Conservation (phyloP, 2,888 invertebrate genomes). For the Rhaphigaster nebulosa region DNA sequence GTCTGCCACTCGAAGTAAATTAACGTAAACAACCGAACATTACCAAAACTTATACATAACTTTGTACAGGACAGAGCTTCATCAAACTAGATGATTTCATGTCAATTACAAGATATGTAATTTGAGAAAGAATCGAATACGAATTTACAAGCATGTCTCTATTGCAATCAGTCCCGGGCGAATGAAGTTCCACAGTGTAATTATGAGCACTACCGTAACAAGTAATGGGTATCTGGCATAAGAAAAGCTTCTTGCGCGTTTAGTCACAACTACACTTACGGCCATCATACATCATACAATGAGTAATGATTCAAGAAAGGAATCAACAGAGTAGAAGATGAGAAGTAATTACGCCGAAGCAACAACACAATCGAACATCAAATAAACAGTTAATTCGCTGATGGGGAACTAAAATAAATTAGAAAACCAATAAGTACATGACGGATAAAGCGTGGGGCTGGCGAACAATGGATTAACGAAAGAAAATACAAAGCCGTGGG, state of each 20-base stretch:
- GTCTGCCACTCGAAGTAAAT: too few relatives aligned
- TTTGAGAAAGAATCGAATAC: too few relatives aligned
- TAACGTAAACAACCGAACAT: too few relatives aligned
- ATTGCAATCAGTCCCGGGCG: too few relatives aligned
- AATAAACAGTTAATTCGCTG: not conserved
- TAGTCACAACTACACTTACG: not conserved
- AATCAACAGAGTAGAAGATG: not conserved
- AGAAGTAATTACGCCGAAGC: not conserved
- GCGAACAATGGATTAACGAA: constrained; percentile 18
- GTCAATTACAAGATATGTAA: too few relatives aligned
- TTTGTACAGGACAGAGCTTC: too few relatives aligned
- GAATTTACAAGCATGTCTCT: too few relatives aligned
- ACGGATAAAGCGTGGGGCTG: not conserved
- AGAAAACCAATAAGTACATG: constrained; percentile 2
- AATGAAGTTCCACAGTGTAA: too few relatives aligned
- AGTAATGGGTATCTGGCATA: not conserved
- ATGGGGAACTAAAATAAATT: not conserved
- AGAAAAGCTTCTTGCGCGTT: not conserved
- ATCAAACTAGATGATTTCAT: too few relatives aligned
- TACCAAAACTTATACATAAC: too few relatives aligned
- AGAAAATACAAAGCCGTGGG: not conserved
- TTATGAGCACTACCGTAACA: not conserved
- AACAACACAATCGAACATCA: not conserved
- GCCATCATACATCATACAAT: not conserved
- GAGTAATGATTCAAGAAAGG: not conserved